These are phyloP conservation scores for Prunella strophiata DNA, from an alignment of 2,797 vertebrate genomes.

Conservation along the genomic window DNA sequence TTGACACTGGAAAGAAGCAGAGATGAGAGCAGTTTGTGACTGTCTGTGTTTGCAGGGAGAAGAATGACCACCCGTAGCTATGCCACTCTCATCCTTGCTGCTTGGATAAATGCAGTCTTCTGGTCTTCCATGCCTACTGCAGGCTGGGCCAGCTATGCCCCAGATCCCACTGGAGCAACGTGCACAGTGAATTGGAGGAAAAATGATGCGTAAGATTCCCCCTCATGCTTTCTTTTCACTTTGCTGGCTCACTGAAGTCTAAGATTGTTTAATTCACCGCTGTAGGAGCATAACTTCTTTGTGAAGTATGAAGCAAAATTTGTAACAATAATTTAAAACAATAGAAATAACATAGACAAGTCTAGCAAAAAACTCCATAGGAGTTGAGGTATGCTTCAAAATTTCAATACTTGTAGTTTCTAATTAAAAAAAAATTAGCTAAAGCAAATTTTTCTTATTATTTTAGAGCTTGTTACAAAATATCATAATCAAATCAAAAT, in stretches of 20 bases:
- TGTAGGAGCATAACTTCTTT: background rate
- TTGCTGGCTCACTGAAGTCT: background rate
- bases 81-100: slow-evolving; percentile 85
- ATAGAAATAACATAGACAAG: background rate
- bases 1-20: background rate
- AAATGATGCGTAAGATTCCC: slow-evolving; percentile 86
- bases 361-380: background rate
- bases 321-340: background rate
- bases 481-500: background rate
- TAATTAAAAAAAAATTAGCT: background rate
- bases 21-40: background rate
- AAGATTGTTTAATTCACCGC: background rate
- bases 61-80: slow-evolving; percentile 88
- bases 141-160: slow-evolving; percentile 94
- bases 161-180: slow-evolving; percentile 94
- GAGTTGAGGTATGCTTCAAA: background rate
- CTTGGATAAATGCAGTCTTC: slow-evolving; percentile 94
- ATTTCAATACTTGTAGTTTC: background rate
- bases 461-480: background rate
- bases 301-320: background rate
- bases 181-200: slow-evolving; percentile 96
- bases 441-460: background rate
- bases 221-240: background rate
- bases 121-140: slow-evolving; percentile 91
- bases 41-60: slow-evolving; percentile 80